Conservation (phyloP, 2,113 vertebrate species). For the Pionites leucogaster region DNA sequence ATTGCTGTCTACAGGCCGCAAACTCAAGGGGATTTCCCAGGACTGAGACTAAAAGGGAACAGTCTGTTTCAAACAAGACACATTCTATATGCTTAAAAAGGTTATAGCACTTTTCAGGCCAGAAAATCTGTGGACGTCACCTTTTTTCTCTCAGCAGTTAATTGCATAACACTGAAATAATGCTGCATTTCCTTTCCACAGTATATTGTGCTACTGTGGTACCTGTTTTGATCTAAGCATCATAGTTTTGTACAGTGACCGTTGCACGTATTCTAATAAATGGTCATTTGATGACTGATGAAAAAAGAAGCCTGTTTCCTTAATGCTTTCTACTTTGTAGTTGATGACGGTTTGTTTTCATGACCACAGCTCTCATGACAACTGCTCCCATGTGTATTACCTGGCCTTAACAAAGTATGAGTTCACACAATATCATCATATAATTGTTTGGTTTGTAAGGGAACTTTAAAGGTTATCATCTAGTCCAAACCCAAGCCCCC, state of each 20-base stretch:
- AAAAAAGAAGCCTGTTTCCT: not conserved
- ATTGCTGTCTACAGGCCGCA: not conserved
- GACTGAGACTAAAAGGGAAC: slow-evolving; percentile 11
- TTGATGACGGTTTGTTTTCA: not conserved
- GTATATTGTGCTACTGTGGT: not conserved
- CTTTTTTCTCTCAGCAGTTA: not conserved
- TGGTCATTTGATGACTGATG: not conserved
- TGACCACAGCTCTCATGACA: not conserved
- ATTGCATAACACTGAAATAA: not conserved
- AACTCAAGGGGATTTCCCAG: not conserved
- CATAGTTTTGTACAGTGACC: not conserved
- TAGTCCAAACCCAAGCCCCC: not conserved
- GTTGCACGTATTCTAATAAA: not conserved
- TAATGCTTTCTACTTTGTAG: not conserved
- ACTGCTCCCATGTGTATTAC: not conserved
- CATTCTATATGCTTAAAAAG: not conserved
- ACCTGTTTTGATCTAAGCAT: not conserved
- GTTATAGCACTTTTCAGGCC: not conserved
- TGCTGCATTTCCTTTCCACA: not conserved
- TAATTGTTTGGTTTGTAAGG: not conserved
- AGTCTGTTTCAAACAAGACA: not conserved
- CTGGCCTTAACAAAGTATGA: not conserved
- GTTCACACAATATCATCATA: not conserved
- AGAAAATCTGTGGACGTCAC: not conserved
- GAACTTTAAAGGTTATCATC: not conserved